Conservation (phyloP, 2,888 invertebrate genomes). For the Uloborus plumipes region DNA sequence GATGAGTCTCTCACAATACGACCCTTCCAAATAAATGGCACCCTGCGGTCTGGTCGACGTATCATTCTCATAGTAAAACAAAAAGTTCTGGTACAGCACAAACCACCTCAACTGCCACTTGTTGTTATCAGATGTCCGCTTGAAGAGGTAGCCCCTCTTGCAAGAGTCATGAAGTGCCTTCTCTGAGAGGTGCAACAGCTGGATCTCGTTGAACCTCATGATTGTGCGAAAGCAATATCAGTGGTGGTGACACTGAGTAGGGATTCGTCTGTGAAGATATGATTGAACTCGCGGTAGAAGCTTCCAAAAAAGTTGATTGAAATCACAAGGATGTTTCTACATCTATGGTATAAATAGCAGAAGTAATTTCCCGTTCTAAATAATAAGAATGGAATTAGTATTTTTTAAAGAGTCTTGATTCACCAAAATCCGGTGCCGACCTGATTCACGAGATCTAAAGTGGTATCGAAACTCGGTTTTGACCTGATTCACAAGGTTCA, state of each 20-base stretch:
- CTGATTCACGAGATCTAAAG: too few species aligned
- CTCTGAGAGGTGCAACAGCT: constrained; percentile 86
- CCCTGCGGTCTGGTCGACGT: constrained; percentile 80
- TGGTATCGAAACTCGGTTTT: too few species aligned
- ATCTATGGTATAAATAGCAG: too few species aligned
- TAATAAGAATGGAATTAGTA: too few species aligned
- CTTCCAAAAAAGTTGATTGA: too few species aligned
- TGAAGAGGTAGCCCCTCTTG: constrained; percentile 86
- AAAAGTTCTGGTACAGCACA: constrained; percentile 81
- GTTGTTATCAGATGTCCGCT: constrained; percentile 85
- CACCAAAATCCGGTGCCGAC: too few species aligned
- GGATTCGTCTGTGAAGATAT: background rate
- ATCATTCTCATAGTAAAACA: constrained; percentile 92
- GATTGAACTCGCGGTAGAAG: too few species aligned
- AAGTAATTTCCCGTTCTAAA: too few species aligned
- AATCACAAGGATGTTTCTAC: too few species aligned
- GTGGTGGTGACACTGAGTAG: background rate
- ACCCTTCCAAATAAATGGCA: constrained; percentile 87
- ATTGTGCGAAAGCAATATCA: constrained; percentile 80
- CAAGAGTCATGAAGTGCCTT: constrained; percentile 88
- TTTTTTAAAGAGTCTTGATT: too few species aligned
- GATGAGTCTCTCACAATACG: constrained; percentile 86
- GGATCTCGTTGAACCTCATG: constrained; percentile 86
- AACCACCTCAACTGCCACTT: constrained; percentile 83
- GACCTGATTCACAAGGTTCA: too few species aligned